These are phyloP conservation scores for Myotis findleyi DNA, from an alignment of 2,797 vertebrate species.

Conservation along the genomic window DNA sequence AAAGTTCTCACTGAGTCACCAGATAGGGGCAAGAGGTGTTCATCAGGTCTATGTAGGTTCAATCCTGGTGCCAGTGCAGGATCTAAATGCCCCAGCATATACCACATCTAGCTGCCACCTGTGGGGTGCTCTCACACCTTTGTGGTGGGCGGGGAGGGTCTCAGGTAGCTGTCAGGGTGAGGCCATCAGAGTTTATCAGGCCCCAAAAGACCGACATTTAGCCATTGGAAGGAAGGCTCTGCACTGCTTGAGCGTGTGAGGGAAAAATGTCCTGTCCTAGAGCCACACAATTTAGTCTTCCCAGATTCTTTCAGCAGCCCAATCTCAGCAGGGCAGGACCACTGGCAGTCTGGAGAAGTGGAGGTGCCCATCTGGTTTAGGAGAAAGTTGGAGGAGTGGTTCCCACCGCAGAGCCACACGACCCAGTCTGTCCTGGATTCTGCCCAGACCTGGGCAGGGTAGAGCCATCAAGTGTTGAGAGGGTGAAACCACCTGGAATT, in stretches of 20 bases:
- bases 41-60: too few relatives aligned
- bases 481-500: too few relatives aligned
- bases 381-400: background rate
- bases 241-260: background rate
- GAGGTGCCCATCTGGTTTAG: background rate
- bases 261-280: background rate
- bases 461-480: too few relatives aligned
- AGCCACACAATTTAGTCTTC: background rate
- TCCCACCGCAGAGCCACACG: too few relatives aligned
- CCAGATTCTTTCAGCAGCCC: background rate
- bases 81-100: too few relatives aligned
- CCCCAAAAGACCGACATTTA: background rate
- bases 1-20: too few relatives aligned
- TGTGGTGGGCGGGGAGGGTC: background rate
- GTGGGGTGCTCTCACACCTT: background rate
- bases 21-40: too few relatives aligned
- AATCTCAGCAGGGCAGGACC: background rate
- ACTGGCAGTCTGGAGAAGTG: background rate
- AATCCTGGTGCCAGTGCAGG: too few relatives aligned
- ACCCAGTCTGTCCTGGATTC: too few relatives aligned
- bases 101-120: background rate
- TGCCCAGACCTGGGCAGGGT: too few relatives aligned
- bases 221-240: background rate
- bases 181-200: background rate
- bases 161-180: background rate